Percentiles rank a stretch among this genome's conserved stretches.
These are phyloP conservation scores for Aphidoletes aphidimyza DNA, from an alignment of 2,888 invertebrate species.

Conservation along the genomic window DNA sequence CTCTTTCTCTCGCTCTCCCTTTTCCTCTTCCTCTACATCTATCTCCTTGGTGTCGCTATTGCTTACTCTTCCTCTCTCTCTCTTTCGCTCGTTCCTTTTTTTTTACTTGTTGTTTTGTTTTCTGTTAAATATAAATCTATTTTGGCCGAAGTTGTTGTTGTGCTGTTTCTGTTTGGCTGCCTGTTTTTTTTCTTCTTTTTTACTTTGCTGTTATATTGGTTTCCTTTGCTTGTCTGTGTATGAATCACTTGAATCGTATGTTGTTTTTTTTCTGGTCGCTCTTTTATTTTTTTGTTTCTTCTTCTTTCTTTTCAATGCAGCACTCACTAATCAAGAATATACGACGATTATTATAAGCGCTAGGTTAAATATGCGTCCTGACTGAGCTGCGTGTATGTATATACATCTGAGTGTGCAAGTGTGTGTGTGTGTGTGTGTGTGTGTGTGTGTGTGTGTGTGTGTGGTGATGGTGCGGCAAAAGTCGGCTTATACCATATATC, in stretches of 20 bases:
- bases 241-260: slow-evolving; percentile 51
- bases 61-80: too few relatives aligned
- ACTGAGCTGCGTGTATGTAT: background rate
- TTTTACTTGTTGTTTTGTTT: background rate
- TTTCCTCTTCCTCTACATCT: too few relatives aligned
- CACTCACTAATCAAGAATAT: slow-evolving; percentile 33
- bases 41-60: too few relatives aligned
- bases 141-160: slow-evolving; percentile 34
- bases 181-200: background rate
- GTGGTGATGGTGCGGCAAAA: background rate
- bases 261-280: too few relatives aligned
- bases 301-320: background rate
- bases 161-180: background rate
- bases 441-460: background rate
- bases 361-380: slow-evolving; percentile 45
- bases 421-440: background rate
- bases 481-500: background rate
- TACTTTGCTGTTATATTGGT: background rate
- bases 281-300: background rate
- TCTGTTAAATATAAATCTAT: slow-evolving; percentile 40
- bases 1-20: too few relatives aligned
- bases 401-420: background rate
- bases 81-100: too few relatives aligned
- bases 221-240: slow-evolving; percentile 38
- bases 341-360: slow-evolving; percentile 2